Evolutionary conservation across 2,888 invertebrate genomes (phyloP), one percentile per base, ranked within the genome.

Genomic region (Cistogaster globosa): DNA sequence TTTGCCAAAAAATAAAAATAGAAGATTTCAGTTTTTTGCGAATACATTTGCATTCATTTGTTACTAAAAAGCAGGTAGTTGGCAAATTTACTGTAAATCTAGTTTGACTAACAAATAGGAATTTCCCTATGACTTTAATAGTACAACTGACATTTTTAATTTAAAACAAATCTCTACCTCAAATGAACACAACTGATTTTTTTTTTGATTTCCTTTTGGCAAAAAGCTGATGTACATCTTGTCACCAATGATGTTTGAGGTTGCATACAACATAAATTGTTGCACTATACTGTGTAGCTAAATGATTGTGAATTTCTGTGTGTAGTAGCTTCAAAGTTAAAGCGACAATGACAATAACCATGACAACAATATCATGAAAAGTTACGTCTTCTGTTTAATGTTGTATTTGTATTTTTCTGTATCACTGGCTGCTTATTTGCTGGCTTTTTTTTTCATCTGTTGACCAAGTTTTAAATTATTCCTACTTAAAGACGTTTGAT

Each of bases 241-340:
- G 84, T 80, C 80, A 74, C 72, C 67, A 57, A 71, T 69, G 81
- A 76, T 87, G 86, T 87, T 84, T 84, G 83, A 83, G 82, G 84
- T 86, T 87, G 86, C 86, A 84, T 87, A 83, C 86, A 86, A 88
- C 88, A 88, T 87, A 88, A 88, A 88, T 87, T 87, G 88, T 86
- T 88, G 88, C 87, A 87, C 71, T 74, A 74, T 62, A 63, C 32
- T 32, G 60, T 71, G 48, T 74, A 42, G 36, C 8, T 57, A 18
- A 65, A 48, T 18, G 51, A 16, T 2, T 32, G 26, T 22, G 58
- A 58, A 20, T 11, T 57, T 20, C 42, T 57, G 58, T 45, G 57
- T 69, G 72, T 78, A 85, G 82, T 85, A 85, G 85, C 78, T 78
- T 82, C 60, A 71, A 85, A 85, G 78, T 79, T 82, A 71, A 85